Conservation (phyloP, 2,888 invertebrate genomes). For the Micoletzkya japonica region DNA sequence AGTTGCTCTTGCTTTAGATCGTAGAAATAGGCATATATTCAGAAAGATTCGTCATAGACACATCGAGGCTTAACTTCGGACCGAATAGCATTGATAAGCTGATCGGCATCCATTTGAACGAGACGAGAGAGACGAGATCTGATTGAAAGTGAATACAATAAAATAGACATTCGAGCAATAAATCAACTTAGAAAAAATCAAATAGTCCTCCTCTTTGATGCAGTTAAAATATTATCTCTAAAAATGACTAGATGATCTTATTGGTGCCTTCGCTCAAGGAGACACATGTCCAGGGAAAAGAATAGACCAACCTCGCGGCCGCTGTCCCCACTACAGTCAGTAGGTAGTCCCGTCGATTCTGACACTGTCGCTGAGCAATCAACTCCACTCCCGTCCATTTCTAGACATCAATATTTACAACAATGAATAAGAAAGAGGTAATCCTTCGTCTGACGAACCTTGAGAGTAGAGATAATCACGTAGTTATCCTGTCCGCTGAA, state of each 20-base stretch:
- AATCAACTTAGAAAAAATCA: background rate
- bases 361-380: background rate
- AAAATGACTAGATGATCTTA: no score
- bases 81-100: background rate
- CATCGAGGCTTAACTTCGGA: background rate
- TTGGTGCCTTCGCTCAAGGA: no score
- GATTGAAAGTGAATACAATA: background rate
- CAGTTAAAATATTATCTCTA: no score
- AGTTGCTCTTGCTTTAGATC: no score
- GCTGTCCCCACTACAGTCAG: constrained; percentile 13
- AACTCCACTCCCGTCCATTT: constrained; percentile 18
- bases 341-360: background rate
- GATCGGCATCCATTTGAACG: constrained; percentile 2
- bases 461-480: constrained; percentile 3
- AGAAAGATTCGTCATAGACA: background rate
- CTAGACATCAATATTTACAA: background rate
- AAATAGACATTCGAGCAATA: background rate
- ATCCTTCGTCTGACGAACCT: background rate
- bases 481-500: background rate
- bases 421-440: background rate
- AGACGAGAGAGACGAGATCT: constrained; percentile 12
- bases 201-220: no score
- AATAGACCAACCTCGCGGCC: constrained; percentile 1
- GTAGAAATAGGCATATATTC: no score
- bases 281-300: background rate